Conservation (phyloP, 37 sponge, comb jelly and placozoan genomes). For the Theonella swinhoei region DNA sequence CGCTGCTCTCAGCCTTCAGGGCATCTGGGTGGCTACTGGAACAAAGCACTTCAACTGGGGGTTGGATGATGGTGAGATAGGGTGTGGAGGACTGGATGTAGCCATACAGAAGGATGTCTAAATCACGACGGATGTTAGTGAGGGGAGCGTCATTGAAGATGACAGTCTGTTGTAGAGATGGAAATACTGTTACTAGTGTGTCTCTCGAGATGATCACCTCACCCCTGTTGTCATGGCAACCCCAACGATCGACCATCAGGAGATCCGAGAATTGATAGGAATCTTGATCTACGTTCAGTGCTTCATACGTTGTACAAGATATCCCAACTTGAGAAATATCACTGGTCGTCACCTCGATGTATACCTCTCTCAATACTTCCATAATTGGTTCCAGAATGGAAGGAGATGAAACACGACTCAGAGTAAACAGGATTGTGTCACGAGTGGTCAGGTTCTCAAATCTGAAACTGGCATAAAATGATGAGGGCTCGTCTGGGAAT, state of each 20-base stretch:
- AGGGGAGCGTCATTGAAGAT: conserved; percentile 54
- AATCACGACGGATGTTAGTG: background rate
- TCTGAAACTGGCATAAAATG: background rate
- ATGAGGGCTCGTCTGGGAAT: background rate
- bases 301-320: background rate
- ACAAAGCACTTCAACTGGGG: conserved; percentile 11
- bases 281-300: conserved; percentile 14
- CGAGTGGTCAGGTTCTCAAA: background rate
- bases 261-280: conserved; percentile 15
- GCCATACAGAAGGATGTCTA: conserved; percentile 29
- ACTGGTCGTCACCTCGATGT: background rate
- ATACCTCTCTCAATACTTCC: background rate
- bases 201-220: background rate
- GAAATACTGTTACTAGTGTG: conserved; percentile 28
- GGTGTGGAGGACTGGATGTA: conserved; percentile 15
- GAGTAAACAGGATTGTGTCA: background rate
- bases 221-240: conserved; percentile 20
- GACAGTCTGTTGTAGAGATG: conserved; percentile 20
- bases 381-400: too few species aligned
- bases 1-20: conserved; percentile 25
- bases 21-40: conserved; percentile 19
- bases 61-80: background rate
- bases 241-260: background rate
- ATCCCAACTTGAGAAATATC: background rate
- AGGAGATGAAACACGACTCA: background rate